Base-by-base conservation (phyloP, 2,113 vertebrate genomes). In the Scopus umbretta region DNA sequence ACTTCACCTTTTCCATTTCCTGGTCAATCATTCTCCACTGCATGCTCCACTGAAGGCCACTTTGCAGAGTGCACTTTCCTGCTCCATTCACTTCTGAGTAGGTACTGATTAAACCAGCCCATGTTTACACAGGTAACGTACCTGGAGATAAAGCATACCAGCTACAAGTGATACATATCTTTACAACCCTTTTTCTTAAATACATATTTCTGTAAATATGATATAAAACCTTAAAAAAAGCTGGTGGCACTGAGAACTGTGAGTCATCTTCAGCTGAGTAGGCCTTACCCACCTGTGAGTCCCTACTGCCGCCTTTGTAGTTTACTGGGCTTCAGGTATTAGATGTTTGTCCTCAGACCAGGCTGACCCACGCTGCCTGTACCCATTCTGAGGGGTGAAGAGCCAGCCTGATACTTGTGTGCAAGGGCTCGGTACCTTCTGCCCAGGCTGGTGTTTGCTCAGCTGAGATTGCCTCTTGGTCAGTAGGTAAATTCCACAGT, bases 21-120 rank as follows among this genome's bases (percentile, higher is more conserved):
- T 8, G 1, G 49, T 93, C 94, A 97, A 96, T 93, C 17, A 94
- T 96, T 96, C 71, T 74, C 81, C 75, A 16, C 45, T 50, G 11
- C 82, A 74, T 0, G 4, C 61, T 90, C 80, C 65, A 43, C 6
- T 34, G 47, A 61, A 32, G 27, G 21, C 3, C 52, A 13, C 65
- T 86, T 62, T 86, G 55, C 88, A 72, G 58, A n/a, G 58, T 19
- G 76, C 83, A 94, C 42, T 34, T 49, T 67, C 78, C 55, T 93
- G 50, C 17, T 73, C 47, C 27, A 9, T 55, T 88, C 3, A 1
- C 30, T 62, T 79, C 49, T 52, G 40, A 63, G 20, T 13, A 43
- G 36, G 38, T 26, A 9, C 26, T 34, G 26, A 26, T 65, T 61
- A 71, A 86, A 82, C 27, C 43, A 82, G 43, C 26, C 90, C 43